These are phyloP conservation scores for Labroides dimidiatus DNA, from an alignment of 2,797 vertebrate species.

Conservation along the genomic window DNA sequence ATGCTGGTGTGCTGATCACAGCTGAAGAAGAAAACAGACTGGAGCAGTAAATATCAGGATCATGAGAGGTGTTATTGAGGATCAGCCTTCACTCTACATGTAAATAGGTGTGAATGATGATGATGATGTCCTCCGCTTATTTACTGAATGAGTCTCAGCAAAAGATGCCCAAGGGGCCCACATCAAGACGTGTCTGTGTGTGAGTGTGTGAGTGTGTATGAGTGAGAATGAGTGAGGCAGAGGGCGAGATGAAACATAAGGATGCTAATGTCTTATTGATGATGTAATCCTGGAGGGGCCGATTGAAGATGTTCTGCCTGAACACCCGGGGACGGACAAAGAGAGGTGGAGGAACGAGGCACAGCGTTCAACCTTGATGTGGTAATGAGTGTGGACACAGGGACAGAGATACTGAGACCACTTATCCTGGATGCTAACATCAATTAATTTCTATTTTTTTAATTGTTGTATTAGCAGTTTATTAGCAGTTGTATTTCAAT, in stretches of 20 bases:
- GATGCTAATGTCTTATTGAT: conserved; percentile 79
- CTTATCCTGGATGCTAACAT: conserved; percentile 12
- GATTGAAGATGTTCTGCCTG: conserved; percentile 71
- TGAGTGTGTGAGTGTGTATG: conserved; percentile 25
- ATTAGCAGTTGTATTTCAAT: no score
- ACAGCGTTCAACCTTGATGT: conserved; percentile 59
- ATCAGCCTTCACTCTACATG: neutral
- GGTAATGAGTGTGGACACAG: conserved; percentile 47
- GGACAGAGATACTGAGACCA: conserved; percentile 12
- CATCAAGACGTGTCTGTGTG: conserved; percentile 55
- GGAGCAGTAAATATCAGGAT: neutral
- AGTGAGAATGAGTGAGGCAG: conserved; percentile 26
- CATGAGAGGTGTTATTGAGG: neutral
- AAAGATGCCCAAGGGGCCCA: conserved; percentile 25
- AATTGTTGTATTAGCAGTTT: no score
- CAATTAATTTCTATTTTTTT: conserved; percentile 6
- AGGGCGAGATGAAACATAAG: conserved; percentile 60
- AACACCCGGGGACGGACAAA: conserved; percentile 41
- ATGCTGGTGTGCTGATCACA: no score
- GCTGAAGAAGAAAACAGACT: no score
- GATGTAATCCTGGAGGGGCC: conserved; percentile 74
- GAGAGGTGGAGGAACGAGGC: conserved; percentile 11
- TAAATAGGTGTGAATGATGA: neutral
- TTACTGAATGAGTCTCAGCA: conserved; percentile 32
- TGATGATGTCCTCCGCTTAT: conserved; percentile 34